Percentiles rank a stretch among this genome's conserved stretches.
Evolutionary conservation across 1,140 invertebrate species (phyloP).

Genomic region (Aphelenchoides fujianensis): DNA sequence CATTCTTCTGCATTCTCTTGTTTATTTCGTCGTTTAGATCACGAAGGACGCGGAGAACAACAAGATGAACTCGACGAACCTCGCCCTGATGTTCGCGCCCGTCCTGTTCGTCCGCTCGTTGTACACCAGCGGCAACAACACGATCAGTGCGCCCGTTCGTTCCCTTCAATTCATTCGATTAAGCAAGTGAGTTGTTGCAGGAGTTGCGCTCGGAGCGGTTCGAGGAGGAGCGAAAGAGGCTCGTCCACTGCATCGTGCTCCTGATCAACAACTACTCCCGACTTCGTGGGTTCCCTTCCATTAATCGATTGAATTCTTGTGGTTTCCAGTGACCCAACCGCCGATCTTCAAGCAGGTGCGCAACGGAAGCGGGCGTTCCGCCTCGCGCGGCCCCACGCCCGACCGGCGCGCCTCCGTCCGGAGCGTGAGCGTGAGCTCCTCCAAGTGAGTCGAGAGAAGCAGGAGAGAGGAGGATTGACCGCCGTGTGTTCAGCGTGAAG

Average conservation of each 20-base stretch:
- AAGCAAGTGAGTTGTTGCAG: neutral
- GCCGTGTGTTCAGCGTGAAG: no score
- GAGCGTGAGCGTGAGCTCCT: no score
- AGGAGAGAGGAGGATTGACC: no score
- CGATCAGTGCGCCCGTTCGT: neutral
- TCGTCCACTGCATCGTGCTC: neutral
- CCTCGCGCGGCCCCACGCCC: no score
- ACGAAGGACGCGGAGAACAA: neutral
- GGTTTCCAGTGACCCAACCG: no score
- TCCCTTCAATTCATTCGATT: neutral
- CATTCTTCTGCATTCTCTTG: neutral
- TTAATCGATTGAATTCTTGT: no score
- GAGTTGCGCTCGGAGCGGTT: neutral
- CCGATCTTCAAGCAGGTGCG: no score
- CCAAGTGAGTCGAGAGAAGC: no score
- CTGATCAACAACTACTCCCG: neutral
- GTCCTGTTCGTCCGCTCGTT: neutral
- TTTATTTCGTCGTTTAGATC: slow-evolving; percentile 8
- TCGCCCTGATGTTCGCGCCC: neutral
- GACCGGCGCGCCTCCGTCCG: no score
- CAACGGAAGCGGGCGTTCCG: no score
- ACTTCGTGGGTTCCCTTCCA: neutral
- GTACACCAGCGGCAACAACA: neutral
- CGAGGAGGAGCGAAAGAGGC: neutral
- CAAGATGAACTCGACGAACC: neutral